These are phyloP conservation scores for Hemicordylus capensis DNA, from an alignment of 2,113 vertebrate species.

Conservation along the genomic window DNA sequence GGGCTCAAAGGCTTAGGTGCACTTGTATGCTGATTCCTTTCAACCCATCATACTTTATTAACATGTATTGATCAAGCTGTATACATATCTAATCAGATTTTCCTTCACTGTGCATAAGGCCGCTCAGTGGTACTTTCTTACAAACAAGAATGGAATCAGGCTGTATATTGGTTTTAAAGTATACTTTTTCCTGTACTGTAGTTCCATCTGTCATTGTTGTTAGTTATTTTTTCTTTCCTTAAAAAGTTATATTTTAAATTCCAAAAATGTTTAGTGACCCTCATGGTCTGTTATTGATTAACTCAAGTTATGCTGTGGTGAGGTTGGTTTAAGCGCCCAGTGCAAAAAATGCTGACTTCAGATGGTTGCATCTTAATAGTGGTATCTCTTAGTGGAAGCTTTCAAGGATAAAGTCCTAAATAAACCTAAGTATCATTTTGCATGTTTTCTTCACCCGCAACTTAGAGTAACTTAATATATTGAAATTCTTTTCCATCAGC, in stretches of 20 bases:
- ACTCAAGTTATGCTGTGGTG: conserved; percentile 67
- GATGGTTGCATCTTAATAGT: conserved; percentile 68
- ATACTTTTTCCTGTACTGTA: neutral
- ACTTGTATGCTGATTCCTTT: too few relatives aligned
- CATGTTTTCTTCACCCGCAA: conserved; percentile 52
- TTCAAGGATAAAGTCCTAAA: conserved; percentile 66
- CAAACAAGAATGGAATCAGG: neutral
- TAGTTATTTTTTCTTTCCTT: conserved; percentile 18
- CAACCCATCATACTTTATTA: too few relatives aligned
- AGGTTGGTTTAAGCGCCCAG: conserved; percentile 62
- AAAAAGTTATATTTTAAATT: conserved; percentile 40
- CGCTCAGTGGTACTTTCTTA: neutral
- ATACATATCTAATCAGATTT: too few relatives aligned
- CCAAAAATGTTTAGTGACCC: conserved; percentile 52
- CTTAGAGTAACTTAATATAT: conserved; percentile 33
- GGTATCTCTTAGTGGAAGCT: conserved; percentile 59
- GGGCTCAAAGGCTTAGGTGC: too few relatives aligned
- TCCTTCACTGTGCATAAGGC: too few relatives aligned
- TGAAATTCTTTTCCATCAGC: conserved; percentile 36
- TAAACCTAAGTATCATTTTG: conserved; percentile 49
- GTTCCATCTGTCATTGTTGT: conserved; percentile 21
- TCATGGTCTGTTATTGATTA: conserved; percentile 72
- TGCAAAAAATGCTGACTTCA: conserved; percentile 72
- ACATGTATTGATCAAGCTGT: too few relatives aligned
- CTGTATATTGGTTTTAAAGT: too few relatives aligned